phyloP scores from a whole-genome alignment of 2,797 vertebrate species.

The Coregonus ussuriensis region DNA sequence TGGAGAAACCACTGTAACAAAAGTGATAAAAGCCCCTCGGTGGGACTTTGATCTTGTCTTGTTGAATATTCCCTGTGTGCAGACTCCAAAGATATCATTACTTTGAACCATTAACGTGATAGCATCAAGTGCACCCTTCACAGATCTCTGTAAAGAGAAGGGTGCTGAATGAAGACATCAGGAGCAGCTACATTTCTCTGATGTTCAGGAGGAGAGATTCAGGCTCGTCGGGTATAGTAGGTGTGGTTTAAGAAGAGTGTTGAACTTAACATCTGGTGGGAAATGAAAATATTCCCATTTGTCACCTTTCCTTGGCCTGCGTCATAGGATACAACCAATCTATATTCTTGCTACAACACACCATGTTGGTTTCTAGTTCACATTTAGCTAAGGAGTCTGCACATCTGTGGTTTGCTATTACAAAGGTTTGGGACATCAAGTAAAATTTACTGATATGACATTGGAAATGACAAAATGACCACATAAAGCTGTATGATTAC shows the following conservation, averaged over 20 bases:
- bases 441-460: not conserved
- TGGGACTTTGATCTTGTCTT: slow-evolving; percentile 21
- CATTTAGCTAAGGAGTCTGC: too few relatives aligned
- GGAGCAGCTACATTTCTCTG: not conserved
- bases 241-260: too few relatives aligned
- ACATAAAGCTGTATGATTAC: slow-evolving; percentile 70
- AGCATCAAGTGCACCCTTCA: slow-evolving; percentile 30
- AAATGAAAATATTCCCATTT: too few relatives aligned
- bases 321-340: too few relatives aligned
- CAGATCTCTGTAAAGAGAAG: slow-evolving; percentile 25
- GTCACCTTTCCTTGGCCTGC: too few relatives aligned
- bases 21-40: slow-evolving; percentile 47
- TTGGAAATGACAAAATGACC: not conserved
- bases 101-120: slow-evolving; percentile 34
- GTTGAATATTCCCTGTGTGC: slow-evolving; percentile 28
- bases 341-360: not conserved
- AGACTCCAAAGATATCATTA: slow-evolving; percentile 12
- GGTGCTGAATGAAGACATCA: slow-evolving; percentile 1
- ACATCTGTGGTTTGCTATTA: too few relatives aligned
- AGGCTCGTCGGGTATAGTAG: not conserved
- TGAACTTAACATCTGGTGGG: too few relatives aligned
- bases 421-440: not conserved
- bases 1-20: slow-evolving; percentile 32
- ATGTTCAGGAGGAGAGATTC: not conserved
- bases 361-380: not conserved